Evolutionary conservation across 2,113 vertebrate species (phyloP).

Genomic region (Sylvilagus bachmani): DNA sequence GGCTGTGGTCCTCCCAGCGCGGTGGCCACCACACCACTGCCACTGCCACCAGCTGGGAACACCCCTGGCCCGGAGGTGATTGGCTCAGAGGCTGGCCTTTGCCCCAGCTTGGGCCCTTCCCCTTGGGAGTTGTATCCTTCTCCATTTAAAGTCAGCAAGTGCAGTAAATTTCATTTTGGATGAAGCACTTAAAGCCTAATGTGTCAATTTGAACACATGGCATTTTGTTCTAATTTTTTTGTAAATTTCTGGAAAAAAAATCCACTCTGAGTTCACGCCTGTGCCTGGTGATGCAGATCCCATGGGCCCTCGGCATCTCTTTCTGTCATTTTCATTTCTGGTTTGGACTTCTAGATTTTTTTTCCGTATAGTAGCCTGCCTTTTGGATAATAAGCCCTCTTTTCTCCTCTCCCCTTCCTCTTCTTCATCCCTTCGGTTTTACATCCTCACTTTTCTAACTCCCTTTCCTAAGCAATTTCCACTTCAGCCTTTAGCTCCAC

Average conservation of each 20-base stretch:
- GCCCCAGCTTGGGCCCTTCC: background rate
- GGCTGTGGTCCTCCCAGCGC: background rate
- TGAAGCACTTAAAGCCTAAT: too few species aligned
- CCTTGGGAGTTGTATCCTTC: background rate
- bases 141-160: background rate
- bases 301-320: background rate
- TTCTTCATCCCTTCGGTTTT: background rate
- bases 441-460: background rate
- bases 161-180: constrained; percentile 67
- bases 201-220: too few species aligned
- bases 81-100: constrained; percentile 1
- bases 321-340: constrained; percentile 34
- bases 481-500: background rate
- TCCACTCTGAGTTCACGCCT: background rate
- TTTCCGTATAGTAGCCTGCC: background rate
- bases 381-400: constrained; percentile 5
- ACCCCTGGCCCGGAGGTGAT: background rate
- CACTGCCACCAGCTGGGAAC: background rate
- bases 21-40: background rate
- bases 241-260: background rate
- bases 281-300: background rate
- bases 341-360: background rate
- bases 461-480: constrained; percentile 5
- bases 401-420: background rate
- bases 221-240: constrained; percentile 15